These are phyloP conservation scores for Aphelocoma californica DNA, from an alignment of 2,797 vertebrate species.

Conservation along the genomic window DNA sequence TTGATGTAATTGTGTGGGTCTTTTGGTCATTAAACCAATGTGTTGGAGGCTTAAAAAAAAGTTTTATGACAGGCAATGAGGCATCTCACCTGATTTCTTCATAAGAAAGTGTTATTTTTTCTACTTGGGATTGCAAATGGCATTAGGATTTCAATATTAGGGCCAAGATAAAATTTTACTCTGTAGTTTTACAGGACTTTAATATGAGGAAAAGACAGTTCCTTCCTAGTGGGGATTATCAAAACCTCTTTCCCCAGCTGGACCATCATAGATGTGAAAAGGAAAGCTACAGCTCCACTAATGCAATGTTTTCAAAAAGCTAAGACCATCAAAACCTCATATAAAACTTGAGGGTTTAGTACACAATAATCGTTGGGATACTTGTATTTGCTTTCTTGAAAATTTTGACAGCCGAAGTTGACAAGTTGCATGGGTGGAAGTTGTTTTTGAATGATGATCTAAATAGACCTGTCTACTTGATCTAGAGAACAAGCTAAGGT, in stretches of 20 bases:
- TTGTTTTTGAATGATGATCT: neutral
- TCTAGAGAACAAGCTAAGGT: neutral
- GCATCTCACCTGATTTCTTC: neutral
- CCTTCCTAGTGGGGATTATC: neutral
- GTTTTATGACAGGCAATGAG: neutral
- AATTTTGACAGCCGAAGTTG: neutral
- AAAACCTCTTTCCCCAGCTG: neutral
- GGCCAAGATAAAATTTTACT: neutral
- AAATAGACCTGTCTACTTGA: neutral
- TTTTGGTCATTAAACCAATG: constrained; percentile 18
- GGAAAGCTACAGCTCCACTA: neutral
- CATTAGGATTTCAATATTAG: neutral
- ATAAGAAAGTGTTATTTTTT: neutral
- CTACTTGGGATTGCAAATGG: neutral
- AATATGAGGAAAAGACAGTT: neutral
- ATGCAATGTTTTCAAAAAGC: neutral
- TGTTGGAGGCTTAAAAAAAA: neutral
- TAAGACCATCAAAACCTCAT: neutral
- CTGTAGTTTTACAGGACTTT: neutral
- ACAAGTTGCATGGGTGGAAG: neutral
- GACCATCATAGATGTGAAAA: neutral
- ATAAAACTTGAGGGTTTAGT: neutral
- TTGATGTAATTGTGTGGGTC: neutral
- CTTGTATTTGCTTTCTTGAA: neutral
- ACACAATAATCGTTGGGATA: neutral